Conservation (phyloP, 2,888 invertebrate species). For the Eutolmus rufibarbis region DNA sequence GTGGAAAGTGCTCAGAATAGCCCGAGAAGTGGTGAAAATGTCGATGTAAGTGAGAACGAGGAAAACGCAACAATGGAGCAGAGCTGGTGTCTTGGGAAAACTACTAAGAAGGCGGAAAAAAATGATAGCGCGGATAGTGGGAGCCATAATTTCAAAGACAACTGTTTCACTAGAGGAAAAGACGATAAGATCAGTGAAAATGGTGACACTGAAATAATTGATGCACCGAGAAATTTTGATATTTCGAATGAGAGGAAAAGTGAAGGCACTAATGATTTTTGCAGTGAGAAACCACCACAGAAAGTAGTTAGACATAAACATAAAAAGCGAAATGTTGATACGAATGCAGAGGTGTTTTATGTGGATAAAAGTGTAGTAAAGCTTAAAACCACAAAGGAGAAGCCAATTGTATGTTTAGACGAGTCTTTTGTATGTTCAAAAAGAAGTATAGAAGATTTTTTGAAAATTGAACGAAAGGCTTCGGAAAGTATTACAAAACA, state of each 20-base stretch:
- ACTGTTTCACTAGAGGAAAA: neutral
- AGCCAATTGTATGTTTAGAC: neutral
- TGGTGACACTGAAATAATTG: neutral
- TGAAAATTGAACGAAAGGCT: neutral
- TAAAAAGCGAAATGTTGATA: neutral
- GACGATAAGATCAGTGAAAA: neutral
- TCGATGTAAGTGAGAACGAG: conserved; percentile 46
- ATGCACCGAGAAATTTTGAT: neutral
- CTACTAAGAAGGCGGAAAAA: neutral
- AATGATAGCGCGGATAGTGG: conserved; percentile 50
- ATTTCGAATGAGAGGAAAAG: neutral
- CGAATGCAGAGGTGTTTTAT: neutral
- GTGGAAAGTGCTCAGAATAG: neutral
- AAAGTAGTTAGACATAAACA: neutral
- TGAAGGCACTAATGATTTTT: neutral
- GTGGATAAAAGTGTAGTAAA: neutral
- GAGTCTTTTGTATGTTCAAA: neutral
- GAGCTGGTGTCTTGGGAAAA: neutral
- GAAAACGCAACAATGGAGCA: conserved; percentile 48
- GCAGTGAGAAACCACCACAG: neutral
- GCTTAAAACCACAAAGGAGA: neutral
- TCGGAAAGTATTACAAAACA: neutral
- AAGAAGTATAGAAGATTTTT: neutral
- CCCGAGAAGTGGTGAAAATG: neutral
- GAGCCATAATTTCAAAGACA: neutral